Evolutionary conservation across 2,113 vertebrate genomes (phyloP), one percentile per base, ranked within the genome.

Genomic region (Embiotoca jacksoni): DNA sequence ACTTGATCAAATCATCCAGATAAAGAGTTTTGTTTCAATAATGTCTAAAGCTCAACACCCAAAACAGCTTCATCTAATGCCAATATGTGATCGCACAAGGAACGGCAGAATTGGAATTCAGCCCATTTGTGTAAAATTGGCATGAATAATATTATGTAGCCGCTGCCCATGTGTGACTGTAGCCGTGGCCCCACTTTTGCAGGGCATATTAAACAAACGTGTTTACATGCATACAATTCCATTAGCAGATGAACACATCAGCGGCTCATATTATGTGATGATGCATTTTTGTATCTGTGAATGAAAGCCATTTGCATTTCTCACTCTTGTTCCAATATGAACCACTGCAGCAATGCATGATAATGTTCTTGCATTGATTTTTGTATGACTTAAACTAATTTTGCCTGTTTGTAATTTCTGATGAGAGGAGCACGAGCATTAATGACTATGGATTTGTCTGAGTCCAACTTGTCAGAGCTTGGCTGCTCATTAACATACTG

Each of bases 401-500:
- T 78, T 54, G 52, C 68, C 50, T 70, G 52, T 83, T 76, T 78
- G 74, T 82, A 69, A 87, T 84, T 82, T 88, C 63, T 73, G 72
- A 88, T 73, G 62, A 78, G 81, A 70, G 57, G 65, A 82, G 39
- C 61, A 57, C 1, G 2, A 64, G 58, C 66, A 82, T 78, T 75
- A 82, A 79, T 82, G 73, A 84, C 72, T 82, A 74, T 88, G 73
- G 78, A 88, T 91, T 85, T 81, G 82, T 39, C 46, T n/a, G 23
- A 75, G 68, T 32, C 37, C 7, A 78, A 50, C 75, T 68, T 72
- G 60, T 77, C 82, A 67, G 54, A 0, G 63, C 10, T 59, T 33
- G 65, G 60, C 75, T 66, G 16, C 76, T 85, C 76, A 80, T 89
- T 75, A 84, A 58, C 57, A 74, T 73, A 44, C 54, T 61, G 52